A percentile compares a stretch with the other conserved stretches of the same genome.
phyloP scores from a whole-genome alignment of 92 coral and sea anemone genomes.

The Heteractis magnifica region DNA sequence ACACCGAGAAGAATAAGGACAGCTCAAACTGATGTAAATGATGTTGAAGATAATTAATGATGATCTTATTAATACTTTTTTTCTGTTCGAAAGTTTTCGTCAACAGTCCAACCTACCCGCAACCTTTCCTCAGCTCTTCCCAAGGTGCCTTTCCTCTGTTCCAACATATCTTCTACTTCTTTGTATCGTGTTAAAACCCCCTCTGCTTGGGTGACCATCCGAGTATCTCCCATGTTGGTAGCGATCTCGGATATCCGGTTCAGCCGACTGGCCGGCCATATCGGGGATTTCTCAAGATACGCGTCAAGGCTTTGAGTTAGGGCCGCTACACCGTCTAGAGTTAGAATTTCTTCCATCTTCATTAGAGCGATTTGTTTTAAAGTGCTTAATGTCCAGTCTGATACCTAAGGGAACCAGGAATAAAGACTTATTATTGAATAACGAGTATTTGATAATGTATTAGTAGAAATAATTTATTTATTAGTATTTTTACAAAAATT shows the following conservation, averaged over 20 bases:
- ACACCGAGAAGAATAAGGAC: no score
- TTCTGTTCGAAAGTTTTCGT: neutral
- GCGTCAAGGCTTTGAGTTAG: conserved; percentile 69
- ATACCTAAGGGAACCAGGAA: conserved; percentile 48
- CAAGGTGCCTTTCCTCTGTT: conserved; percentile 81
- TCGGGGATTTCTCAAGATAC: conserved; percentile 66
- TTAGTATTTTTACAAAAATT: no score
- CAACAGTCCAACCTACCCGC: conserved; percentile 51
- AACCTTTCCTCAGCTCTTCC: conserved; percentile 82
- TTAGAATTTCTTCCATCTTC: conserved; percentile 95
- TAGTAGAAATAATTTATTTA: no score
- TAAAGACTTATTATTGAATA: neutral
- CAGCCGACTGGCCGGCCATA: conserved; percentile 86
- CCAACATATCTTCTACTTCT: conserved; percentile 88
- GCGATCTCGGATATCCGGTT: conserved; percentile 85
- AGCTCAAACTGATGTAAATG: no score
- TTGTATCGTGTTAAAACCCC: conserved; percentile 74
- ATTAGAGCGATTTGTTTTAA: conserved; percentile 87
- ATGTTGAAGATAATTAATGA: no score
- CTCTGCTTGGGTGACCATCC: conserved; percentile 76
- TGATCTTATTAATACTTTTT: no score
- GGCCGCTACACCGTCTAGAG: conserved; percentile 76
- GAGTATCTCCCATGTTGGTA: conserved; percentile 67
- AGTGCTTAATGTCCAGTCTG: conserved; percentile 90
- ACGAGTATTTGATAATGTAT: no score